phyloP scores from a whole-genome alignment of 2,113 vertebrate species.

The Cromileptes altivelis region DNA sequence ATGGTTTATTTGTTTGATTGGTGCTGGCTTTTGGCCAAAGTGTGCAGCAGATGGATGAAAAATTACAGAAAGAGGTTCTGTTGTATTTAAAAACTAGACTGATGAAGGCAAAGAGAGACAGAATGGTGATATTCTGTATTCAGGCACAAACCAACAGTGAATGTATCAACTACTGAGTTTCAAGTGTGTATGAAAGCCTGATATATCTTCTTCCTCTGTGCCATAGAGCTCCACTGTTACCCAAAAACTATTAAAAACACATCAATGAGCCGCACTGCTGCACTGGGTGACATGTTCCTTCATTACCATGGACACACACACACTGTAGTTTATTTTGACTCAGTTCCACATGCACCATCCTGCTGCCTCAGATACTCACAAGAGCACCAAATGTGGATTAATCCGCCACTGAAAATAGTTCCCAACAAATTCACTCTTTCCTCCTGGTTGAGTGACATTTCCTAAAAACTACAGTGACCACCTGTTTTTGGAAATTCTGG shows the following conservation, averaged over 20 bases:
- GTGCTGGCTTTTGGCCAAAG: constrained; percentile 28
- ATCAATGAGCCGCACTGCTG: background rate
- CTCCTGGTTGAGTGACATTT: background rate
- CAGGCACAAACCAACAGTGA: too few relatives aligned
- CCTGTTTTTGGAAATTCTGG: background rate
- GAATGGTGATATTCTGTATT: background rate
- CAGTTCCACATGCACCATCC: background rate
- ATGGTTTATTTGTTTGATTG: constrained; percentile 28
- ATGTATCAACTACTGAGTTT: too few relatives aligned
- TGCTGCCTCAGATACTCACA: background rate
- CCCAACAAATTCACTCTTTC: background rate
- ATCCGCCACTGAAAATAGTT: constrained; percentile 18
- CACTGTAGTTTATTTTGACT: background rate
- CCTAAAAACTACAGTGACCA: background rate
- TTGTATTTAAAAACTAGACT: constrained; percentile 13
- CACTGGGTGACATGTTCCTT: background rate
- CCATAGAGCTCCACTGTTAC: too few relatives aligned
- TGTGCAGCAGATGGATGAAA: constrained; percentile 41
- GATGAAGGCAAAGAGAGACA: background rate
- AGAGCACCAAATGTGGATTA: background rate
- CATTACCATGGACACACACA: background rate
- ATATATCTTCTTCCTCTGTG: background rate
- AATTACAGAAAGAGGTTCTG: constrained; percentile 11
- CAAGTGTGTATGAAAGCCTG: too few relatives aligned
- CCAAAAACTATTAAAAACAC: background rate